Evolutionary conservation across 2,113 vertebrate genomes (phyloP), one percentile per base, ranked within the genome.

Genomic region (Poeciliopsis occidentalis): DNA sequence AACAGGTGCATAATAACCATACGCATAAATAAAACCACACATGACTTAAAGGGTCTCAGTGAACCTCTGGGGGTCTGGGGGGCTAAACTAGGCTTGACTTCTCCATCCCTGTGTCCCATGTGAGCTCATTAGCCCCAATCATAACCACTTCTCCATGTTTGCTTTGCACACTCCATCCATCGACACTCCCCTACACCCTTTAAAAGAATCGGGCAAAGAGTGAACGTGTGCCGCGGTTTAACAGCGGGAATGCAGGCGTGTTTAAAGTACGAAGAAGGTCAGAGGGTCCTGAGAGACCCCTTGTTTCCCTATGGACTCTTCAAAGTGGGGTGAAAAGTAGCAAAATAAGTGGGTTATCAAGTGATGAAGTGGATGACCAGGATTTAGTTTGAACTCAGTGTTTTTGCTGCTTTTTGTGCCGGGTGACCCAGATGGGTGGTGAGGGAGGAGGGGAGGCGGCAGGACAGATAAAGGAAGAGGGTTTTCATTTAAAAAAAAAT

Each of bases 91-190:
- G 24, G 65, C 29, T 57, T 57, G 22, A 75, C 75, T 60, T 65
- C 78, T 76, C 68, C 64, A 67, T 84, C 74, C 62, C 70, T 37
- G 73, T 10, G 60, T 93, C 91, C 92, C 90, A 74, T 86, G 91
- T 93, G 92, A 91, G 91, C 92, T 93, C 91, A 93, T 93, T 93
- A 93, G 88, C 90, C 87, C 85, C 88, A 80, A 92, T 93, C 91
- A 92, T 89, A 85, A 85, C 90, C 87, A 88, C 92, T 90, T 89
- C 87, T 82, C 83, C 83, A 80, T 78, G 76, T 86, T 83, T 82
- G 68, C 73, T 75, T 80, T 79, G 76, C 82, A 79, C 79, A 12
- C 69, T 81, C 85, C 86, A 89, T 91, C 90, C 88, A 91, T 92
- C 74, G 69, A 84, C 76, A 76, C 39, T 61, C 69, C 71, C 81